phyloP scores from a whole-genome alignment of 1,140 invertebrate species.

The Pseudomyrmex cubaensis region DNA sequence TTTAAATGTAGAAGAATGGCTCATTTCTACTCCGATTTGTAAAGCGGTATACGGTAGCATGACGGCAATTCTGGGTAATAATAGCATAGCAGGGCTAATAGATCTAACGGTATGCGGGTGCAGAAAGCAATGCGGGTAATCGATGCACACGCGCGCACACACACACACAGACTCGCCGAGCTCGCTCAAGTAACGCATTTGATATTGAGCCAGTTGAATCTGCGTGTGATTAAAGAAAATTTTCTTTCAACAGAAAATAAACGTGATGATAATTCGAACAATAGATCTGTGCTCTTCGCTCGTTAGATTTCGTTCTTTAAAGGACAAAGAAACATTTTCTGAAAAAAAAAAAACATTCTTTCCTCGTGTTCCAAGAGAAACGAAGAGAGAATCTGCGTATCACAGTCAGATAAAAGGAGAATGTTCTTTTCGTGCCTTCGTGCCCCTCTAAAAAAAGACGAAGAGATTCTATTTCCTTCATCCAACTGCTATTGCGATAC shows the following conservation, averaged over 20 bases:
- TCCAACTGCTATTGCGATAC: too few relatives aligned
- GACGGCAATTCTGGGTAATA: conserved; percentile 16
- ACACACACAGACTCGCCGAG: background rate
- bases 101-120: conserved; percentile 55
- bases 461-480: too few relatives aligned
- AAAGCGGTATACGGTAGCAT: background rate
- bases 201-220: background rate
- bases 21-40: conserved; percentile 8
- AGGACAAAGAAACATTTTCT: too few relatives aligned
- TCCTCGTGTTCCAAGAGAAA: background rate
- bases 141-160: conserved; percentile 34
- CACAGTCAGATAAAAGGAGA: too few relatives aligned
- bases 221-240: too few relatives aligned
- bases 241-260: too few relatives aligned
- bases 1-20: background rate
- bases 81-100: conserved; percentile 18
- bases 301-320: background rate
- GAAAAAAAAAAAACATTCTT: background rate
- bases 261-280: too few relatives aligned
- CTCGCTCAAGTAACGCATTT: background rate
- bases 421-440: too few relatives aligned
- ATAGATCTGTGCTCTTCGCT: background rate
- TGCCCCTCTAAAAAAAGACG: too few relatives aligned
- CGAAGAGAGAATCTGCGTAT: too few relatives aligned
- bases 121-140: conserved; percentile 58